These are phyloP conservation scores for Rhinopomastus cyanomelas DNA, from an alignment of 2,113 vertebrate genomes.

Conservation along the genomic window DNA sequence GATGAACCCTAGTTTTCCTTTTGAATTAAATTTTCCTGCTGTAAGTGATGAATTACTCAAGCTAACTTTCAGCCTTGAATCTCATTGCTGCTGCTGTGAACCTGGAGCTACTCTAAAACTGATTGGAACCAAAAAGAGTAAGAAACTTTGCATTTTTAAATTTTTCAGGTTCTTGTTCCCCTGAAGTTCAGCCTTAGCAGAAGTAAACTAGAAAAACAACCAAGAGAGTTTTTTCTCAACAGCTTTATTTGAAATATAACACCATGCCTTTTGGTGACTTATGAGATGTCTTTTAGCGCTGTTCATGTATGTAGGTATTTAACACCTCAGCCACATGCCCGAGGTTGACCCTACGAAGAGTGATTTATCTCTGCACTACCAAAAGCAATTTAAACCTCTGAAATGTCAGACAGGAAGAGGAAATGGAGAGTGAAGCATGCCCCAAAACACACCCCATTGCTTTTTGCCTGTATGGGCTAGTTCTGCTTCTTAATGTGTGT, in stretches of 20 bases:
- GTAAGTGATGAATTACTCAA: neutral
- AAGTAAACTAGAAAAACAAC: neutral
- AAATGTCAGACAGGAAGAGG: neutral
- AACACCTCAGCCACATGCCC: neutral
- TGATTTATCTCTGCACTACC: neutral
- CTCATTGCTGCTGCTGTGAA: neutral
- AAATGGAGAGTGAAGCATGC: neutral
- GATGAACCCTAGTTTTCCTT: neutral
- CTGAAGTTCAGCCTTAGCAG: neutral
- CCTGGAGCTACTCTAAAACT: neutral
- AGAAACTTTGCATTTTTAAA: neutral
- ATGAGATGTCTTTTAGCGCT: neutral
- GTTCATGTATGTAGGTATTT: neutral
- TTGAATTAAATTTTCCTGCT: neutral
- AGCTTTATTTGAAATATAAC: neutral
- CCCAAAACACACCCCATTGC: neutral
- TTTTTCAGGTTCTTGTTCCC: neutral
- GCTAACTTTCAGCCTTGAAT: neutral
- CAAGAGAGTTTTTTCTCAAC: neutral
- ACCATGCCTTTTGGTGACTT: neutral
- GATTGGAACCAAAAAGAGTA: neutral
- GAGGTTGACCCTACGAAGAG: neutral
- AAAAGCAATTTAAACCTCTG: neutral
- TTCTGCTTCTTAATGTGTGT: neutral
- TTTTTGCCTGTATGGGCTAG: conserved; percentile 4